Percentiles rank a stretch among this genome's conserved stretches.
Evolutionary conservation across 2,113 vertebrate genomes (phyloP).

Genomic region (Psittacus erithacus): DNA sequence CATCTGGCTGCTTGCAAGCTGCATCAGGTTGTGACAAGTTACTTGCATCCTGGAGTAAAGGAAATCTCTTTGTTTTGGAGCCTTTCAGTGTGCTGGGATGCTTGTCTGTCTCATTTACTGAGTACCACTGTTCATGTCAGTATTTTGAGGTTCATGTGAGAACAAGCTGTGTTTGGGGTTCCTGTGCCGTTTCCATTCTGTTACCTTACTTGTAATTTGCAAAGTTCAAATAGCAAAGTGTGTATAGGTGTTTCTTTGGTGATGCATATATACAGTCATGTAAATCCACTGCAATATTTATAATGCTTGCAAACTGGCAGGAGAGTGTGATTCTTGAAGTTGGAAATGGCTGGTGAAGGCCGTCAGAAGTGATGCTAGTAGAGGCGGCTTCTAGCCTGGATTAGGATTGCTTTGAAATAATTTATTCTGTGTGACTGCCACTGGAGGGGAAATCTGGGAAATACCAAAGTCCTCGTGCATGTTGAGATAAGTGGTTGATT

Average conservation of each 20-base stretch:
- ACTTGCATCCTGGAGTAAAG: neutral
- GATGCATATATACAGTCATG: rapidly evolving
- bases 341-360: neutral
- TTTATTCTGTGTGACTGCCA: neutral
- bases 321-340: neutral
- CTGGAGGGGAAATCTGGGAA: neutral
- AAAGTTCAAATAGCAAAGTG: neutral
- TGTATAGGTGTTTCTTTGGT: neutral
- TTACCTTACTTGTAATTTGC: neutral
- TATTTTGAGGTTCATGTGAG: neutral
- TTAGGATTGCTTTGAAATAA: neutral
- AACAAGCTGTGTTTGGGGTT: neutral
- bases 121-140: rapidly evolving
- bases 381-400: neutral
- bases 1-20: neutral
- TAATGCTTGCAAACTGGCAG: neutral
- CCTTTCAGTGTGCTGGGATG: neutral
- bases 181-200: neutral
- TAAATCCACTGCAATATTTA: neutral
- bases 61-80: neutral
- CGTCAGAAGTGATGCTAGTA: rapidly evolving
- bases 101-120: neutral
- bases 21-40: neutral
- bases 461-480: neutral
- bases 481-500: neutral